Evolutionary conservation across 2,888 invertebrate genomes (phyloP), one percentile per base, ranked within the genome.

Genomic region (Apamea monoglypha): DNA sequence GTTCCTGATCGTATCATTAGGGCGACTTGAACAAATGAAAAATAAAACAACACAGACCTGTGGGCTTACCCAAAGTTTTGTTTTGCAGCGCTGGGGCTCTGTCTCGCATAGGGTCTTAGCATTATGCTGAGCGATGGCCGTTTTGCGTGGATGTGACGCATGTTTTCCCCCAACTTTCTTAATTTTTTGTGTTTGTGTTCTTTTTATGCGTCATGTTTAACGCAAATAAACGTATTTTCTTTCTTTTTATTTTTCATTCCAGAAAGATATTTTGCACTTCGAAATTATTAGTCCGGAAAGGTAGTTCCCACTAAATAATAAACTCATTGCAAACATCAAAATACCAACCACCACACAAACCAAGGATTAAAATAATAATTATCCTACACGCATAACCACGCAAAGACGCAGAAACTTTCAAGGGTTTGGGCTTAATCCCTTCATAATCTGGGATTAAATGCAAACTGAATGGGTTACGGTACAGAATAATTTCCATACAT

Each of bases 401-500:
- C 82, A 89, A 87, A 88, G 90, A 84, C 82, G 89, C 74, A 88
- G 73, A 83, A 91, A 90, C 88, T 90, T 89, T 89, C 87, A 85
- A 76, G 84, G 85, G 83, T 87, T 82, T 80, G 81, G 84, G 76
- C 85, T 80, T 87, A 90, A 91, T 90, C 81, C 90, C 86, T 85
- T 88, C 87, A 89, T 92, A 92, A 92, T 91, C 92, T 88, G 40
- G 92, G 93, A 92, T 92, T 92, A 92, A 90, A 86, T 87, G 90
- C 89, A 89, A 91, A 91, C 91, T 90, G 88, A 89, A 91, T 88
- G 89, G 88, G 81, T 87, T 88, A 79, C 59, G 84, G 88, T 90
- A 83, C 84, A 83, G 91, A 89, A 92, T 91, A 92, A 92, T 93
- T 93, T 92, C 92, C 92, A 91, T 93, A 93, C 91, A 92, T 93